Conservation (phyloP, 2,797 vertebrate species). For the Ctenopoma multispine region DNA sequence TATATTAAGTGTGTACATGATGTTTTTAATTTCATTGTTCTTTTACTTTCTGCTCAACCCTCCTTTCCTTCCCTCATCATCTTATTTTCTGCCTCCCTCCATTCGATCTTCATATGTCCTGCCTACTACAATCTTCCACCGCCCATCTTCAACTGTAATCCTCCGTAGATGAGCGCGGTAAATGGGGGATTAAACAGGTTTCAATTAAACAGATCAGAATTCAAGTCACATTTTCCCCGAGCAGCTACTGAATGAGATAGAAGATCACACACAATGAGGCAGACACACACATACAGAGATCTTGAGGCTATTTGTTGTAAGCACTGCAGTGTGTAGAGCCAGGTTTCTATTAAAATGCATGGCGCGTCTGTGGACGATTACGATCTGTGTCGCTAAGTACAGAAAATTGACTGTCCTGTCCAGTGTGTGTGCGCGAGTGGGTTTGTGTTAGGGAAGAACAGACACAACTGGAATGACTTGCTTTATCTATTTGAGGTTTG, state of each 20-base stretch:
- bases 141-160: slow-evolving; percentile 45
- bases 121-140: not conserved
- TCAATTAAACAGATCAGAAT: slow-evolving; percentile 67
- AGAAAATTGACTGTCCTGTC: slow-evolving; percentile 38
- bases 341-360: slow-evolving; percentile 51
- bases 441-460: slow-evolving; percentile 13
- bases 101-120: slow-evolving; percentile 8
- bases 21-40: not conserved
- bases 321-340: slow-evolving; percentile 23
- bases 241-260: slow-evolving; percentile 36
- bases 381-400: slow-evolving; percentile 23
- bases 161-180: slow-evolving; percentile 55
- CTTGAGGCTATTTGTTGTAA: slow-evolving; percentile 16
- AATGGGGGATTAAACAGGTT: slow-evolving; percentile 65
- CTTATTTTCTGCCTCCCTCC: not conserved
- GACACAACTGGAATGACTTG: slow-evolving; percentile 4
- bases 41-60: not conserved
- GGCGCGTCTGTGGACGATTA: slow-evolving; percentile 42
- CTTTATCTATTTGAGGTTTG: slow-evolving; percentile 16
- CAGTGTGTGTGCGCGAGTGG: slow-evolving; percentile 4
- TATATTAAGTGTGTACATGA: no score
- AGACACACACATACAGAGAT: slow-evolving; percentile 8
- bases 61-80: not conserved
- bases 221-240: slow-evolving; percentile 55
- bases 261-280: slow-evolving; percentile 9